Evolutionary conservation across 2,888 invertebrate genomes (phyloP).

Genomic region (Ypsolopha sequella): DNA sequence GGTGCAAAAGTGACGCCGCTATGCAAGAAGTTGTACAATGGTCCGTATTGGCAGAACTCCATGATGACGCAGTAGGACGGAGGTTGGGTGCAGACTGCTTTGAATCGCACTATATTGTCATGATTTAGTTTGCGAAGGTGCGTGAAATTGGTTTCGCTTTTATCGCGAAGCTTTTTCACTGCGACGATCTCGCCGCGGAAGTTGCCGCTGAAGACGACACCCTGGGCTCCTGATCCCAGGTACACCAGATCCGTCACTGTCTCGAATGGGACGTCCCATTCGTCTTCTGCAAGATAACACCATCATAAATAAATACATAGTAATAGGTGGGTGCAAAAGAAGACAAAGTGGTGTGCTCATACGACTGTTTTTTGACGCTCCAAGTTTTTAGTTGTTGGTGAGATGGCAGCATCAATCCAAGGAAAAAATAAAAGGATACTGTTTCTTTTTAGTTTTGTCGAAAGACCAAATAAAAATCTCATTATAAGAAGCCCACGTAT

Average conservation of each 20-base stretch:
- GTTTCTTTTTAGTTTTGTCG: too few species aligned
- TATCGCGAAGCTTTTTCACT: constrained; percentile 95
- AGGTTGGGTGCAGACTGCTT: constrained; percentile 92
- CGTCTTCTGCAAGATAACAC: constrained; percentile 63
- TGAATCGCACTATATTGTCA: constrained; percentile 88
- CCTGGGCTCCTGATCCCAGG: constrained; percentile 96
- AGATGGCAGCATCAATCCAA: too few species aligned
- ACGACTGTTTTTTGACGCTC: too few species aligned
- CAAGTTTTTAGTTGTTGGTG: too few species aligned
- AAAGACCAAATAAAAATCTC: too few species aligned
- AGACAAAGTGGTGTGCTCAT: too few species aligned
- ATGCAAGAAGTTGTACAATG: constrained; percentile 90
- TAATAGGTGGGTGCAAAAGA: not conserved
- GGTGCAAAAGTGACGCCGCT: constrained; percentile 88
- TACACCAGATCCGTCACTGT: constrained; percentile 88
- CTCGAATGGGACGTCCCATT: constrained; percentile 97
- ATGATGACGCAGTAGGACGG: constrained; percentile 96
- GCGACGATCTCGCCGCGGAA: constrained; percentile 89
- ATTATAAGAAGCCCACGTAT: too few species aligned
- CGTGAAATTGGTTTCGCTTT: constrained; percentile 92
- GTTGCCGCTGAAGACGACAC: constrained; percentile 92
- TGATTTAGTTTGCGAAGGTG: constrained; percentile 94
- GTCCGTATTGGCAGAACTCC: constrained; percentile 98
- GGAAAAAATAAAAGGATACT: too few species aligned
- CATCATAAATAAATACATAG: not conserved